Evolutionary conservation across 1,140 invertebrate genomes (phyloP).

Genomic region (Sycobia sp.): DNA sequence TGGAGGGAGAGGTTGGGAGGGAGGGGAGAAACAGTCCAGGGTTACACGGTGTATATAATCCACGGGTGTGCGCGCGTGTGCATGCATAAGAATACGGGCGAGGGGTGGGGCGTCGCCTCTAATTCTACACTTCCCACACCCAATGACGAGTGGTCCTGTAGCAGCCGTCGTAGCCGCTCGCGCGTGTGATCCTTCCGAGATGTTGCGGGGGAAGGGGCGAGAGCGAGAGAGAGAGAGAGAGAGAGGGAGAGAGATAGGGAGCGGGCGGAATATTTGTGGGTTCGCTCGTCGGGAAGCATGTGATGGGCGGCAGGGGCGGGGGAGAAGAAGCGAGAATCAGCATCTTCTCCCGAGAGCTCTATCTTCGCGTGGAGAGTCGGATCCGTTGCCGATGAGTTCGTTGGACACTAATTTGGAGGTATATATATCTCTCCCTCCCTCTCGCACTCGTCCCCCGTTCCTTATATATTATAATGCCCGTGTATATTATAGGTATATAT

Average conservation of each 20-base stretch:
- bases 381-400: too few relatives aligned
- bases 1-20: too few relatives aligned
- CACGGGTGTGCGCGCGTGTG: neutral
- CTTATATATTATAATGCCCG: conserved; percentile 19
- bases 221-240: conserved; percentile 5
- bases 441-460: neutral
- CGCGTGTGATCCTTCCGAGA: conserved; percentile 11
- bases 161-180: neutral
- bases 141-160: conserved; percentile 30
- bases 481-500: too few relatives aligned
- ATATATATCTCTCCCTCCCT: neutral
- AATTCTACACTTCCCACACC: conserved; percentile 46
- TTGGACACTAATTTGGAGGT: conserved; percentile 13
- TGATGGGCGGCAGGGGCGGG: too few relatives aligned
- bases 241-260: neutral
- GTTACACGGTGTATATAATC: conserved; percentile 38
- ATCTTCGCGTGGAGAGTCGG: too few relatives aligned
- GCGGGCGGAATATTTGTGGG: neutral
- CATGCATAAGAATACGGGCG: conserved; percentile 15
- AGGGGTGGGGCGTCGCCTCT: conserved; percentile 53
- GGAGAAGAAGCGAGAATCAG: too few relatives aligned
- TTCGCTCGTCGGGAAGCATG: neutral
- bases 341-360: too few relatives aligned
- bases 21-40: too few relatives aligned
- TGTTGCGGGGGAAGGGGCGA: neutral